A percentile compares a stretch with the other conserved stretches of the same genome.
These are phyloP conservation scores for Drosophila lutescens DNA, from an alignment of 2,888 invertebrate genomes.

Conservation along the genomic window DNA sequence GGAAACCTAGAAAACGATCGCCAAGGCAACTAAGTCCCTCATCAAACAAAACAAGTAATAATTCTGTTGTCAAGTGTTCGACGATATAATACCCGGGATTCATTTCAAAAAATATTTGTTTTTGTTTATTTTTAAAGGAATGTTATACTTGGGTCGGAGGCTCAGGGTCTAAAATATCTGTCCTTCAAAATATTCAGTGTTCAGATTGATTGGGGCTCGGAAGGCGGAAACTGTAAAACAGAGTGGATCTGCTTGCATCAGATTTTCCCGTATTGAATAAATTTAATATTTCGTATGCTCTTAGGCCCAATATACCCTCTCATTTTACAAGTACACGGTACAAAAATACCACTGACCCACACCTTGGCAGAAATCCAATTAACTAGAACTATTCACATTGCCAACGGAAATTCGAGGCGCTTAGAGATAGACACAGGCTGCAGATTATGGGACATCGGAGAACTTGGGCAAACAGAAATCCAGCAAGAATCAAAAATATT, in stretches of 20 bases:
- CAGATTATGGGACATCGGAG: constrained; percentile 22
- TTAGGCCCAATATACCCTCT: background rate
- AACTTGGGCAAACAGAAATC: constrained; percentile 23
- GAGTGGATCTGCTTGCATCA: too few species aligned
- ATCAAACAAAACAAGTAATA: background rate
- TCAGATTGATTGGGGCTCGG: too few species aligned
- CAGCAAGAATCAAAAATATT: constrained; percentile 41
- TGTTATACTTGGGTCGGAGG: too few species aligned
- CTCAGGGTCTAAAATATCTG: too few species aligned
- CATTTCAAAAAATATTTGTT: background rate
- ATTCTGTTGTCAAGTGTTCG: too few species aligned
- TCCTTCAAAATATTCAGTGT: too few species aligned
- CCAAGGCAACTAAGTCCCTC: constrained; percentile 5
- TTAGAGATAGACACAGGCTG: background rate
- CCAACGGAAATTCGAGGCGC: constrained; percentile 16
- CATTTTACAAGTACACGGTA: background rate
- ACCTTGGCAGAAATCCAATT: constrained; percentile 47
- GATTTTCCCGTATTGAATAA: too few species aligned
- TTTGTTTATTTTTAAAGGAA: too few species aligned
- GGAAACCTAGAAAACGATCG: constrained; percentile 5
- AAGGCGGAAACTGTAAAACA: background rate
- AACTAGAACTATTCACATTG: constrained; percentile 43
- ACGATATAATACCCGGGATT: background rate
- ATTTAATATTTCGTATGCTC: too few species aligned
- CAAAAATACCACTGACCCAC: constrained; percentile 6